Evolutionary conservation across 2,888 invertebrate species (phyloP), one percentile per base, ranked within the genome.

Genomic region (Microchrysa polita): DNA sequence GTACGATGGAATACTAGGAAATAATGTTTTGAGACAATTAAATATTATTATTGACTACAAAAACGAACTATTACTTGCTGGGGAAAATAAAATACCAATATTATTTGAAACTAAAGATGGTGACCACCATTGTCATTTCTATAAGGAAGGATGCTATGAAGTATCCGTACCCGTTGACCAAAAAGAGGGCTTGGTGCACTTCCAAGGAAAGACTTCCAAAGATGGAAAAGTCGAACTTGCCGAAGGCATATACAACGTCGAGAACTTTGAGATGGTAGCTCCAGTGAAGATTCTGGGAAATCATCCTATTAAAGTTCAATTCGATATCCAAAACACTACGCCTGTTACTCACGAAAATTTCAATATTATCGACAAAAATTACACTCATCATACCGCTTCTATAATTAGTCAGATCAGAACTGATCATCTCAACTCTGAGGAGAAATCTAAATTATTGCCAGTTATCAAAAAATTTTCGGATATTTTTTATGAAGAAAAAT

Each of bases 201-300:
- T 61, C 14, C 9, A 27, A n/a, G 53, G 52, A 5, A 53, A 63
- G 23, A 48, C 59, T 14, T 72, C 44, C 44, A 5, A 42, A 44
- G 72, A 60, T 18, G 42, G 34, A 14, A 60, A 60, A 16, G 16
- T 72, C 4, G 2, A 23, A 20, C n/a, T 72, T 5, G 18, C 42
- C 7, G 73, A 73, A 73, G 73, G 73, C 1, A 27, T 73, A 16
- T 73, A 73, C 65, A 57, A 63, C 1, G 73, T 57, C 9, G 27
- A 52, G 23, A 42, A 73, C 18, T 53, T 59, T 22, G 23, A 63
- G 53, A 53, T 63, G 1, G 16, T 18, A 0, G 27, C 60, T 18
- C n/a, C 20, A 10, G 34, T 60, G 1, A 60, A 27, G n/a, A 27
- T 60, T 12, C 14, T n/a, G 12, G 60, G 34, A 4, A 23, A 60